Evolutionary conservation across 2,113 vertebrate species (phyloP).

Genomic region (Fulmarus glacialis): DNA sequence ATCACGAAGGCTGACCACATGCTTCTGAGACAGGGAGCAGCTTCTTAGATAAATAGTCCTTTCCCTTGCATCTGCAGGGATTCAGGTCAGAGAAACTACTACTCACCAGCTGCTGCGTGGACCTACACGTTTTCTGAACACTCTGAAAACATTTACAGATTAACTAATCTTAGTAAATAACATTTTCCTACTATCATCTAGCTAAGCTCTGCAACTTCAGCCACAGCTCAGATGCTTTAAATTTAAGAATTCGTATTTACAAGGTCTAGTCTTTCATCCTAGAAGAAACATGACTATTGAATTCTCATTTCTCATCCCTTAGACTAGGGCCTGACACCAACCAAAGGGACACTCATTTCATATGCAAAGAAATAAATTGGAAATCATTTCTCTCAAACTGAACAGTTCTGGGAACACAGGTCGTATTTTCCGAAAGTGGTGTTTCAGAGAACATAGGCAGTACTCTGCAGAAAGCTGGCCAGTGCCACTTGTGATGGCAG

Average conservation of each 20-base stretch:
- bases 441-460: not conserved
- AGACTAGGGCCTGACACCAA: not conserved
- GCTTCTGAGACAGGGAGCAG: not conserved
- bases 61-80: not conserved
- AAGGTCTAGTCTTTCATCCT: not conserved
- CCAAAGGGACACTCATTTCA: not conserved
- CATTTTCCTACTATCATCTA: not conserved
- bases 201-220: not conserved
- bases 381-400: not conserved
- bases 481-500: not conserved
- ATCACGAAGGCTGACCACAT: not conserved
- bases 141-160: not conserved
- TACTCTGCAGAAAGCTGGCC: not conserved
- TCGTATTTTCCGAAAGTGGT: not conserved
- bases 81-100: not conserved
- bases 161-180: not conserved
- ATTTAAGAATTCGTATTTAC: not conserved
- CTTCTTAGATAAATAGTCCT: not conserved
- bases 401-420: not conserved
- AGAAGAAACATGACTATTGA: not conserved
- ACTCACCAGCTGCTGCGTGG: not conserved
- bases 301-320: not conserved
- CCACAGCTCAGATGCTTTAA: not conserved
- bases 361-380: not conserved
- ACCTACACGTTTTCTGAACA: not conserved